Base-by-base conservation (phyloP, 2,888 invertebrate species). In the Lithophane semibrunnea region DNA sequence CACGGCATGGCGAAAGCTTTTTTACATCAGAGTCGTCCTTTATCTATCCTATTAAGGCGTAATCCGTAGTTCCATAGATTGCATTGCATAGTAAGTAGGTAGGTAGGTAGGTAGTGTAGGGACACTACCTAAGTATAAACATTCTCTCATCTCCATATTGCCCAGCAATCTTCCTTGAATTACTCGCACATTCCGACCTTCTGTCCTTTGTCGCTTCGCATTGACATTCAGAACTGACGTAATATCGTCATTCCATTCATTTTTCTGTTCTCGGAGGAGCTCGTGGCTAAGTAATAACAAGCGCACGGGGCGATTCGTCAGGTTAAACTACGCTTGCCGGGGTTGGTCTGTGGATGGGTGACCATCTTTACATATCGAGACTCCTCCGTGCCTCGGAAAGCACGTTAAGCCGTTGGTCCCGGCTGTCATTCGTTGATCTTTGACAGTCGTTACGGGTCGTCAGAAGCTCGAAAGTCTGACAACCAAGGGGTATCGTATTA, bases 141-240 rank as follows among this genome's bases (percentile, higher is more conserved):
- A 37, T 75, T 52, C 44, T 47, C 49, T 44, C 60, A 37, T 52
- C 29, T 58, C 69, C n/a, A 60, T 49, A 29, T 18, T 3, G 47
- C 44, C 67, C 56, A 21, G 10, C 3, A n/a, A 44, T 67, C 61
- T 64, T 24, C 16, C 24, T 69, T 24, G 18, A 42, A 75, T 79
- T 65, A 44, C 13, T 61, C 37, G 18, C 24, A 60, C 44, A 61
- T 58, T 66, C 70, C 24, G n/a, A 65, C 29, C 52, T 54, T 29
- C 47, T 49, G 54, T 65, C 74, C 60, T 49, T 3, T 16, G 52
- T 18, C 58, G 12, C 42, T 42, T 65, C 52, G 37, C 76, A 73
- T 73, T 73, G 37, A 52, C 58, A 78, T 79, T 75, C 70, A 75
- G 56, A 66, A 54, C 21, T 37, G 49, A 37, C 24, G 70, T 37